These are phyloP conservation scores for Cydia pomonella DNA, from an alignment of 1,140 invertebrate genomes.

Conservation along the genomic window DNA sequence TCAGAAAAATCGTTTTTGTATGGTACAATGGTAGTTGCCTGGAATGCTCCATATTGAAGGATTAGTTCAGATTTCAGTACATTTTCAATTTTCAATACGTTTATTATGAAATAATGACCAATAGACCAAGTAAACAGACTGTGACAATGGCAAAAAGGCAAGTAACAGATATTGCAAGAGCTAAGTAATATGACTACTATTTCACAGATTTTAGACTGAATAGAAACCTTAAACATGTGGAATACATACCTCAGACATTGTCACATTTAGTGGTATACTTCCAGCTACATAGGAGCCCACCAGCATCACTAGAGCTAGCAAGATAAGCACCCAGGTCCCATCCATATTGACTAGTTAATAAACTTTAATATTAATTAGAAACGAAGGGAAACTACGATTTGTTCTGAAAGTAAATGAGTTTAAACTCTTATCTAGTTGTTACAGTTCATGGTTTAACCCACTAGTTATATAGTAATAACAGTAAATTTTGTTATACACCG, in stretches of 20 bases:
- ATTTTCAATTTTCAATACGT: too few species aligned
- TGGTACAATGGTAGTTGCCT: too few species aligned
- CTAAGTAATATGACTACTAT: not conserved
- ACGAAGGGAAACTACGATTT: not conserved
- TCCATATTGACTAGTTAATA: constrained; percentile 84
- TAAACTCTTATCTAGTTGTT: constrained; percentile 16
- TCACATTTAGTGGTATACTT: constrained; percentile 94
- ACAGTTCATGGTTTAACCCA: constrained; percentile 15
- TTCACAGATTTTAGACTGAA: not conserved
- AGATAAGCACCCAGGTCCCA: constrained; percentile 89
- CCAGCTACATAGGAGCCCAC: constrained; percentile 97
- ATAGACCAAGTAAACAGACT: constrained; percentile 20
- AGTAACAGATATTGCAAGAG: constrained; percentile 5
- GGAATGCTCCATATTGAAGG: too few species aligned
- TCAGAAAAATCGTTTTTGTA: too few species aligned
- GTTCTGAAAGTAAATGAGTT: constrained; percentile 28
- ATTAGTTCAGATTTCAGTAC: too few species aligned
- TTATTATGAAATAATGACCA: constrained; percentile 8
- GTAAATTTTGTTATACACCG: constrained; percentile 24
- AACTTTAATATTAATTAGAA: not conserved
- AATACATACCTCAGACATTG: constrained; percentile 92
- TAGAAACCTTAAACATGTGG: not conserved
- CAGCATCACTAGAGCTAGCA: constrained; percentile 94
- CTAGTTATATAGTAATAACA: constrained; percentile 22
- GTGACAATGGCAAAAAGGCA: not conserved